Percentiles rank a stretch among this genome's conserved stretches.
Evolutionary conservation across 92 coral and sea anemone genomes (phyloP).

Genomic region (Phenganax stokvisi): DNA sequence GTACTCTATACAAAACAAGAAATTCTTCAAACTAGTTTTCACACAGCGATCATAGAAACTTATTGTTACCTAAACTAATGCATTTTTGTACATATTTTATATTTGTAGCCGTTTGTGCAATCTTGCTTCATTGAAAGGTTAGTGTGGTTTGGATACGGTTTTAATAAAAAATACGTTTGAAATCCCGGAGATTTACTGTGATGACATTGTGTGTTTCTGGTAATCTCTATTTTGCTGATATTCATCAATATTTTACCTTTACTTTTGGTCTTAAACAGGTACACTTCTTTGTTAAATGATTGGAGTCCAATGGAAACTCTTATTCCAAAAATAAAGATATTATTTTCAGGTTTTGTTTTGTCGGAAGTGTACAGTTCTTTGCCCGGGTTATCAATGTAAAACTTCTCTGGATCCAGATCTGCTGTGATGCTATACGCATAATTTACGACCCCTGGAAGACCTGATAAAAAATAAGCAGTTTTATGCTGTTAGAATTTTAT

Average conservation of each 20-base stretch:
- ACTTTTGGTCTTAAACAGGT: conserved; percentile 22
- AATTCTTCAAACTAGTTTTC: neutral
- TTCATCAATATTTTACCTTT: neutral
- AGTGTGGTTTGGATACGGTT: too few relatives aligned
- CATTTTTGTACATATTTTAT: too few relatives aligned
- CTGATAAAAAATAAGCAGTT: neutral
- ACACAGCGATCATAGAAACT: too few relatives aligned
- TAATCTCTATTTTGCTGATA: neutral
- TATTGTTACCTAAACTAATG: too few relatives aligned
- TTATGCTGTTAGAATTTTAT: neutral
- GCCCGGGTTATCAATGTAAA: conserved; percentile 20
- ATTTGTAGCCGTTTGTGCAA: too few relatives aligned
- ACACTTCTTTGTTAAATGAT: neutral
- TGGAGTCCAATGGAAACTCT: neutral
- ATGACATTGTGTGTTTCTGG: neutral
- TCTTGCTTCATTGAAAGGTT: too few relatives aligned
- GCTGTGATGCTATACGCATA: neutral
- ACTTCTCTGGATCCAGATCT: conserved; percentile 23
- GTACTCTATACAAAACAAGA: neutral
- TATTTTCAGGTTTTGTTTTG: conserved; percentile 8
- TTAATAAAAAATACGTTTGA: neutral
- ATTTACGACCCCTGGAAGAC: neutral
- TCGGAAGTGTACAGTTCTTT: conserved; percentile 33
- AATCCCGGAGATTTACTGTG: neutral
- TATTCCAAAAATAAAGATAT: conserved; percentile 11